Conservation (phyloP, 2,888 invertebrate genomes). For the Leptogaster cylindrica region DNA sequence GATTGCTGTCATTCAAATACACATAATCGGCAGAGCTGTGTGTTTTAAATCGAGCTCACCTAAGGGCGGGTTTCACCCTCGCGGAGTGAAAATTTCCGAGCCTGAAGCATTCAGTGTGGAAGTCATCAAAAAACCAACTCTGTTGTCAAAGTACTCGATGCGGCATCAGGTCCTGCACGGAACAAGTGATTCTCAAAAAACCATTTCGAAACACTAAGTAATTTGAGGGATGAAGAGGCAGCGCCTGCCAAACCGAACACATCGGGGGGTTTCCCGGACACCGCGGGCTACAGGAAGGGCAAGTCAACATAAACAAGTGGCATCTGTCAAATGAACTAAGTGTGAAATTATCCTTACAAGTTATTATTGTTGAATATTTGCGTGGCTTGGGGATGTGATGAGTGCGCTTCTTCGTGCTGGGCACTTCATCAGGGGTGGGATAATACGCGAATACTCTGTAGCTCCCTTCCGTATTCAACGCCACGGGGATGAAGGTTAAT, state of each 20-base stretch:
- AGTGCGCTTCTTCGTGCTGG: neutral
- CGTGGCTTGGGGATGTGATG: neutral
- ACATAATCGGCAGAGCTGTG: constrained; percentile 44
- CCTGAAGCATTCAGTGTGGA: neutral
- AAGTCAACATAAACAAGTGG: constrained; percentile 51
- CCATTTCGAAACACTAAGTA: constrained; percentile 15
- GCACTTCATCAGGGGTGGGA: constrained; percentile 9
- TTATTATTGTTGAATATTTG: constrained; percentile 40
- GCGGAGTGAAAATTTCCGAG: constrained; percentile 15
- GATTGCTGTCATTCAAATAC: constrained; percentile 45
- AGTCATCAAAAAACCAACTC: neutral
- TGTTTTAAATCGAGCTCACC: constrained; percentile 41
- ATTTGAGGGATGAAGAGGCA: constrained; percentile 32
- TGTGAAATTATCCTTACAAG: constrained; percentile 52
- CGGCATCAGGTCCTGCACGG: neutral
- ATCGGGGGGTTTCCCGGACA: constrained; percentile 37
- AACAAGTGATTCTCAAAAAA: constrained; percentile 44
- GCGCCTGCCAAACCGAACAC: constrained; percentile 11
- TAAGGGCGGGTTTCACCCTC: constrained; percentile 22
- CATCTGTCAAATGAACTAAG: constrained; percentile 54
- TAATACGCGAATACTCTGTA: constrained; percentile 11
- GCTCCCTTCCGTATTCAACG: neutral
- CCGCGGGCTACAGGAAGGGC: constrained; percentile 35
- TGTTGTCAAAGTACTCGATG: constrained; percentile 30
- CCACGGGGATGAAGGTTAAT: constrained; percentile 14